Evolutionary conservation across 2,113 vertebrate genomes (phyloP).

Genomic region (Lota lota): DNA sequence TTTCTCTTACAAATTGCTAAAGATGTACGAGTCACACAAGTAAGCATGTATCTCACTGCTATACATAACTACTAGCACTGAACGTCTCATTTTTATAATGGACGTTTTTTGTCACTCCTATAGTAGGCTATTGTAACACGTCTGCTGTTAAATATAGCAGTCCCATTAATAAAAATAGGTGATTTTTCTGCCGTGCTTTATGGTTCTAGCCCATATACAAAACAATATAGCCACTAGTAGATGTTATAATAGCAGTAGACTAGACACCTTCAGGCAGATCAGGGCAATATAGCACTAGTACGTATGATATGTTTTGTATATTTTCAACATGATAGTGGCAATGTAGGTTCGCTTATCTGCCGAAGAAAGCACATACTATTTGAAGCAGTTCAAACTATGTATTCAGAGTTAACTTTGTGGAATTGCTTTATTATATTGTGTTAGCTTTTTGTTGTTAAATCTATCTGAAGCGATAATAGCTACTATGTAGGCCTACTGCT

Average conservation of each 20-base stretch:
- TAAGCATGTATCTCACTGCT: conserved; percentile 47
- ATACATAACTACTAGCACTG: conserved; percentile 46
- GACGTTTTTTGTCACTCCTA: conserved; percentile 35
- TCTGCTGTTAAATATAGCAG: neutral
- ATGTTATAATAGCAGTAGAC: neutral
- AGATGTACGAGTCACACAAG: conserved; percentile 54
- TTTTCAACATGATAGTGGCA: neutral
- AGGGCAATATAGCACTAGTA: conserved; percentile 66
- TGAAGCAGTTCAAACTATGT: conserved; percentile 58
- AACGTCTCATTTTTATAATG: conserved; percentile 6
- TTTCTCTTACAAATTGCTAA: conserved; percentile 44
- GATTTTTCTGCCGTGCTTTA: neutral
- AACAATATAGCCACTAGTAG: conserved; percentile 36
- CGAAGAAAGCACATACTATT: neutral
- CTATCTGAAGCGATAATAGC: too few relatives aligned
- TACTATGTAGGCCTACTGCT: conserved; percentile 26
- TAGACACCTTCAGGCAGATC: conserved; percentile 56
- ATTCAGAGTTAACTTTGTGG: conserved; percentile 29
- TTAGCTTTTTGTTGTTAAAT: too few relatives aligned
- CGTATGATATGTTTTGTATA: neutral
- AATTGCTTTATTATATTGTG: too few relatives aligned
- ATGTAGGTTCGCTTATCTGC: too few relatives aligned
- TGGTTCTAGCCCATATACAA: conserved; percentile 29
- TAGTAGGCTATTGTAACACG: neutral
- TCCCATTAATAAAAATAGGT: neutral